phyloP scores from a whole-genome alignment of 2,888 invertebrate species.

The Camptogramma bilineatum region DNA sequence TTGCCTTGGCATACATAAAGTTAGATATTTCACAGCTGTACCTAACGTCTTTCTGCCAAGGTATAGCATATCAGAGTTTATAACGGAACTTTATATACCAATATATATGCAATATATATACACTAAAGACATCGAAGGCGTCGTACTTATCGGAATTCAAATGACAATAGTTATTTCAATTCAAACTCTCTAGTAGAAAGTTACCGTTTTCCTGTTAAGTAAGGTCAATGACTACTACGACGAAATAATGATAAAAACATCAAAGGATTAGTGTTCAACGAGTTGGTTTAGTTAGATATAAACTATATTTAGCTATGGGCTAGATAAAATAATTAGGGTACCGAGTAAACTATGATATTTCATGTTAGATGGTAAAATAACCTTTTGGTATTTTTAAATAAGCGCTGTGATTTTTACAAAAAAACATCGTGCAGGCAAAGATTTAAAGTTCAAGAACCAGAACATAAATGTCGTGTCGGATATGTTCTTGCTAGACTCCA shows the following conservation, averaged over 20 bases:
- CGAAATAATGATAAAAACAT: not conserved
- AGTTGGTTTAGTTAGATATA: constrained; percentile 1
- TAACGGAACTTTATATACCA: not conserved
- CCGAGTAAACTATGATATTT: not conserved
- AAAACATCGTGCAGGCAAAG: constrained; percentile 11
- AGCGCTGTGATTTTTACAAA: not conserved
- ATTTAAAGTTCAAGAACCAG: constrained; percentile 39
- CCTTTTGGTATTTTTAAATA: not conserved
- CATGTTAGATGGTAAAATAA: not conserved
- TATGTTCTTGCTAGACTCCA: constrained; percentile 38
- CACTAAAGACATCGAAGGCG: too few relatives aligned
- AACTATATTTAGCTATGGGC: not conserved
- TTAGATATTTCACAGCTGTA: constrained; percentile 56
- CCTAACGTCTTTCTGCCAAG: constrained; percentile 37
- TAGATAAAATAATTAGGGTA: not conserved
- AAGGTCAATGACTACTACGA: not conserved
- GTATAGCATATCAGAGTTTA: constrained; percentile 13
- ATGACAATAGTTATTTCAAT: not conserved
- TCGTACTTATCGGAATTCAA: not conserved
- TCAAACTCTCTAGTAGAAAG: not conserved
- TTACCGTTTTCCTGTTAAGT: not conserved
- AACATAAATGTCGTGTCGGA: constrained; percentile 31
- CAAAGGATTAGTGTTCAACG: not conserved
- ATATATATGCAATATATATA: not conserved
- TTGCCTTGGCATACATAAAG: constrained; percentile 61